These are phyloP conservation scores for Otolemur crassicaudatus DNA, from an alignment of 2,797 vertebrate species.

Conservation along the genomic window DNA sequence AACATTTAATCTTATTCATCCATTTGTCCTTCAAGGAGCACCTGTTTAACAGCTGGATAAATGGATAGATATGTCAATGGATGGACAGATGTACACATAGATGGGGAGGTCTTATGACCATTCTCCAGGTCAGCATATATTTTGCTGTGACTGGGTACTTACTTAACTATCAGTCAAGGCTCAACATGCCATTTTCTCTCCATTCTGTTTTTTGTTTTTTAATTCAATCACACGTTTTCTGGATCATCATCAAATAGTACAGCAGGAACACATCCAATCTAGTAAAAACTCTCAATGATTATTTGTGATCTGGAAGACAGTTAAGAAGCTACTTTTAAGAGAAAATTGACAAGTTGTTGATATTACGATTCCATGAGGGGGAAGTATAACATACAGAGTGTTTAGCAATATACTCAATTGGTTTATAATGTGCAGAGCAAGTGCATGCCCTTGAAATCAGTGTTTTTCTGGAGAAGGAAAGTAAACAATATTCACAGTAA, in stretches of 20 bases:
- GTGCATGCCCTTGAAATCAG: not conserved
- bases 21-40: not conserved
- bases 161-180: not conserved
- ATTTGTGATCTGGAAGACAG: not conserved
- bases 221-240: conserved; percentile 3
- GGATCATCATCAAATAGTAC: not conserved
- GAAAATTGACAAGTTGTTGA: not conserved
- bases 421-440: conserved; percentile 34
- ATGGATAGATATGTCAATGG: not conserved
- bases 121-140: not conserved
- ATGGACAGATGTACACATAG: not conserved
- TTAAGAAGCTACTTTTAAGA: not conserved
- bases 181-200: not conserved
- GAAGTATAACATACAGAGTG: not conserved
- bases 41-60: not conserved
- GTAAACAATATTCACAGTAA: conserved; percentile 23
- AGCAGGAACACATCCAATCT: not conserved
- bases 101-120: not conserved
- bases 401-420: conserved; percentile 9
- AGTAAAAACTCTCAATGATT: conserved; percentile 22
- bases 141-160: not conserved
- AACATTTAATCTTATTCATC: not conserved
- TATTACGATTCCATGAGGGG: not conserved
- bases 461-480: not conserved
- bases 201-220: not conserved